Evolutionary conservation across 2,113 vertebrate species (phyloP), one percentile per base, ranked within the genome.

Genomic region (Haplochromis burtoni): DNA sequence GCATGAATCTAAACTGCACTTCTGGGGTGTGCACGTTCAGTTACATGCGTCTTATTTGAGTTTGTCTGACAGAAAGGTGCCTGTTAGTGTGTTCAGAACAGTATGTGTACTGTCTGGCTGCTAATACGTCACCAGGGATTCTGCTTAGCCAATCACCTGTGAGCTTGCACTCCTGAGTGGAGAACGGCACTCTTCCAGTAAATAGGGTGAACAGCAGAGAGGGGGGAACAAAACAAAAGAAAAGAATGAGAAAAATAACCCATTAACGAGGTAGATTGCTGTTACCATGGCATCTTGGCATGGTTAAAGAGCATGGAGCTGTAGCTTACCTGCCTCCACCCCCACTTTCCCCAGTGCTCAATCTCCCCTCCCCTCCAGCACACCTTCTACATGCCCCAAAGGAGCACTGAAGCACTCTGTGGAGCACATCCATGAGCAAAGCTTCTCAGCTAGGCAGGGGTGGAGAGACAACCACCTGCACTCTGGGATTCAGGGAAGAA

Each of bases 281-380:
- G 95, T 95, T 95, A 88, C 94, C 95, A 95, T 94, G 94, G 92
- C 87, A 92, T 91, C 94, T 86, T 93, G 71, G 85, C 87, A 85
- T 89, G 92, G 88, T 94, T 93, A 90, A 92, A 94, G 86, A 91
- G 88, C 87, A 91, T 11, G 42, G 81, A 82, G 55, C 83, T 83
- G 71, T 85, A 91, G 85, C 49, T 83, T 81, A 84, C 84, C 86
- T 86, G 42, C 82, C 40, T 78, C 61, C 68, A 63, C 53, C 40
- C 80, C 61, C 86, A 83, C 10, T 76, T 71, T 54, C 14, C 81
- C n/a, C 53, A 47, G 3, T 80, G 68, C 73, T 55, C 89, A 81
- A 84, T 85, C 87, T 87, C 54, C 53, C 82, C 42, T 85, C 86
- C 87, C 90, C 76, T 81, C 24, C 82, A 85, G 87, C 88, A 66